These are phyloP conservation scores for Drosophila sp. DNA, from an alignment of 1,140 invertebrate genomes.

Conservation along the genomic window DNA sequence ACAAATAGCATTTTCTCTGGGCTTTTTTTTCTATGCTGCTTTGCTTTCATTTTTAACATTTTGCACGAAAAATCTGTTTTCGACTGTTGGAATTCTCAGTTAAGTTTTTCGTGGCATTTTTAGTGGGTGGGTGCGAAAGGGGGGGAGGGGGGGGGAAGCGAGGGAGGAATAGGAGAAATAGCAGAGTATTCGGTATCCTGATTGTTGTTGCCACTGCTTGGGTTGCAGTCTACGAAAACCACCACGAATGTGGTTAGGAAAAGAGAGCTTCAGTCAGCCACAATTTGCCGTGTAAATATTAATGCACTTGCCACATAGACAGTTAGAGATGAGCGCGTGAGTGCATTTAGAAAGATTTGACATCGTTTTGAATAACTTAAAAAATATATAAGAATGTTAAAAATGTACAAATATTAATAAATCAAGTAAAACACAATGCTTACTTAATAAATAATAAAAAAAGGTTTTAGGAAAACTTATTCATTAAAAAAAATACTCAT, in stretches of 20 bases:
- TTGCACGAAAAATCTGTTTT: conserved; percentile 65
- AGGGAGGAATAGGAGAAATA: background rate
- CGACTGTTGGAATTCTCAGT: conserved; percentile 61
- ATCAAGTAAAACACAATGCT: too few species aligned
- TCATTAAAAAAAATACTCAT: too few species aligned
- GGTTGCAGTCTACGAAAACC: conserved; percentile 70
- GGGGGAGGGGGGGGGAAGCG: background rate
- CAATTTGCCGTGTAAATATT: conserved; percentile 81
- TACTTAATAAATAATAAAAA: too few species aligned
- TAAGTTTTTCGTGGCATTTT: conserved; percentile 41
- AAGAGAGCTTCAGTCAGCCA: conserved; percentile 56
- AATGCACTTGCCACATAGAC: conserved; percentile 55
- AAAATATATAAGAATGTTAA: too few species aligned
- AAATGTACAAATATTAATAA: too few species aligned
- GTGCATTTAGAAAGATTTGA: too few species aligned
- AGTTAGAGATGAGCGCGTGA: conserved; percentile 35
- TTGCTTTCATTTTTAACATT: conserved; percentile 23
- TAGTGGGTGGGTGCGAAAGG: conserved; percentile 13
- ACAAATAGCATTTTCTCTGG: conserved; percentile 3
- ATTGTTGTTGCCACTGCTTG: conserved; percentile 45
- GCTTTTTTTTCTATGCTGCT: conserved; percentile 7
- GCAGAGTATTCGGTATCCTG: conserved; percentile 10
- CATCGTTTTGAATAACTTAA: too few species aligned
- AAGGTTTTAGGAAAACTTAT: too few species aligned
- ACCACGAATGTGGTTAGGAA: conserved; percentile 49